Base-by-base conservation (phyloP, 2,888 invertebrate genomes). In the Macaria notata region DNA sequence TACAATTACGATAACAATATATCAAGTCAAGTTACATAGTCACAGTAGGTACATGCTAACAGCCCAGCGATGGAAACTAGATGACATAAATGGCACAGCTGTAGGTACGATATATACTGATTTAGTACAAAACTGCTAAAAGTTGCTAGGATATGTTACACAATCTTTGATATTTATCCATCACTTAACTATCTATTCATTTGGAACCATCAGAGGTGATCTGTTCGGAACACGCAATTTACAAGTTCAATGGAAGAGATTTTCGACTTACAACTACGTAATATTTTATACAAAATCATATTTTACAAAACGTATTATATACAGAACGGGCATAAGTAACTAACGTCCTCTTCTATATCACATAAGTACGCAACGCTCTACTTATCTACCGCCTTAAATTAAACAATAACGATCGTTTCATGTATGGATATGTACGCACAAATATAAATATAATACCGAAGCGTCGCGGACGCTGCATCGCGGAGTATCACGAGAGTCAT, bases 311-410 rank as follows among this genome's bases (percentile, higher is more conserved):
- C 30, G 33, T 53, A 75, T 80, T 86, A 87, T 88, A 77, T 85
- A 88, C 87, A 88, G 74, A 73, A 73, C 75, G 78, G 76, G 78
- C 78, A 79, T 81, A 85, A 85, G 81, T 87, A 84, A 83, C 79
- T 83, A 83, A 79, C 78, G 79, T 82, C 79, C 78, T 78, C n/a
- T 73, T 79, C 85, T 87, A 83, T 90, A 90, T 90, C 90, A 90
- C 90, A 90, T 88, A 88, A 88, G 87, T 89, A 90, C 88, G 81
- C 84, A 78, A 83, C 79, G 78, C 76, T 76, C 76, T 76, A 49
- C 52, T 52, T 43, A 54, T 54, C 79, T 74, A 77, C 66, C 73
- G 78, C 75, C 70, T 73, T 72, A 61, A 62, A 71, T 69, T 77
- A 71, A 75, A 72, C 72, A 73, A 77, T 76, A 79, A 77, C 73